Evolutionary conservation across 2,888 invertebrate species (phyloP).

Genomic region (Thymelicus acteon): DNA sequence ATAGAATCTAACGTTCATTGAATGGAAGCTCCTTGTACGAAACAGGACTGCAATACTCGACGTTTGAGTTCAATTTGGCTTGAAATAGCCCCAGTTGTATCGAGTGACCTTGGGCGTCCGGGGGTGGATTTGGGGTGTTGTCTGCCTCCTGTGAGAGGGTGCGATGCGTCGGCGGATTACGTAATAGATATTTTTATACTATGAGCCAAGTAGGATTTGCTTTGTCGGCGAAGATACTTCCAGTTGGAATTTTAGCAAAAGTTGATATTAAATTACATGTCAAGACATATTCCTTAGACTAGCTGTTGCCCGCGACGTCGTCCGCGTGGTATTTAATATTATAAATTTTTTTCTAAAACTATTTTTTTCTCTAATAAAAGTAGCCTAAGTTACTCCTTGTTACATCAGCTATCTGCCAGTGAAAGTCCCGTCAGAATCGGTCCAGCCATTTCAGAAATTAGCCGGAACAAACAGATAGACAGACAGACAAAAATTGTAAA

Average conservation of each 20-base stretch:
- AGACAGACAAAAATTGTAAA: too few species aligned
- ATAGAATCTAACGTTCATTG: conserved; percentile 18
- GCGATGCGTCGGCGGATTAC: conserved; percentile 69
- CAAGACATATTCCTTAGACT: too few species aligned
- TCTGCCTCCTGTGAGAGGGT: conserved; percentile 57
- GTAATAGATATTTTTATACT: conserved; percentile 76
- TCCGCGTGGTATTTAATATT: too few species aligned
- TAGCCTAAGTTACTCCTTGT: too few species aligned
- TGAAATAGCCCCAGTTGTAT: conserved; percentile 43
- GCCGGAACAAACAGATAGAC: too few species aligned
- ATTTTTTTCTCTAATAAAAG: too few species aligned
- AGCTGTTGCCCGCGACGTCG: too few species aligned
- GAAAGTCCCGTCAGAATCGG: too few species aligned
- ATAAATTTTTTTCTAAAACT: too few species aligned
- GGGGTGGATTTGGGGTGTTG: conserved; percentile 63
- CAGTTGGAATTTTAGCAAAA: neutral
- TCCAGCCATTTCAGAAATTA: too few species aligned
- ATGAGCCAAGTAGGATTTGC: conserved; percentile 43
- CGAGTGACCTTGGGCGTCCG: conserved; percentile 72
- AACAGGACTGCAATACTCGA: neutral
- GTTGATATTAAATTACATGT: too few species aligned
- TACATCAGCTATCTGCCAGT: too few species aligned
- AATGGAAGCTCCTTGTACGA: neutral
- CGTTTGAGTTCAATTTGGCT: conserved; percentile 31
- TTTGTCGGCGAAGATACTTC: conserved; percentile 4